Base-by-base conservation (phyloP, 2,888 invertebrate species). In the Theretra japonica region DNA sequence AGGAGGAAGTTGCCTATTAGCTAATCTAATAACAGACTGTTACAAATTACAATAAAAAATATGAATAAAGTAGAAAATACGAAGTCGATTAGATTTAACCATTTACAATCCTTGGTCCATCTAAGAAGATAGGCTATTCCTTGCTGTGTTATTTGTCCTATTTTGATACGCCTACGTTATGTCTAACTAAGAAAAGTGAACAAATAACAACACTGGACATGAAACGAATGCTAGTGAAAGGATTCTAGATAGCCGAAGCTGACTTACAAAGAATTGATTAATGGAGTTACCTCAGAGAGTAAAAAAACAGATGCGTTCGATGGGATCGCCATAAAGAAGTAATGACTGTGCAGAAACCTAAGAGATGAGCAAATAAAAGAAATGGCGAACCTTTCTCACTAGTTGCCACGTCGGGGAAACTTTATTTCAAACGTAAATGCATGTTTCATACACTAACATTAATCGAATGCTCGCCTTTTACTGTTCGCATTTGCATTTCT, bases 161-260 rank as follows among this genome's bases (percentile, higher is more conserved):
- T 65, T 41, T 65, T 76, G 57, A 41, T 48, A 23, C 17, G 15
- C 33, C n/a, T 15, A 11, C 23, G n/a, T 53, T 4, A 65, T 23
- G 59, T 28, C 15, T 17, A 65, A 6, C 48, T 41, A 48, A 65
- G n/a, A 65, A 65, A 65, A 65, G 17, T 65, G 41, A 23, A 48
- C 17, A 70, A 68, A 60, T 68, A 60, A 25, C 17, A 58, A 2
- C 25, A 17, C 41, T 69, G 6, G 25, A 30, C 33, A 56, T 30
- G 65, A 65, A 65, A 65, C 41, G 65, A 65, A 65, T 65, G 48
- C 33, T 21, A 69, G 28, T 69, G 57, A 69, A 69, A 56, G 57
- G 56, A 57, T 65, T 65, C 48, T 23, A 65, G 23, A 48, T 65
- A 65, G 15, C 33, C 53, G 30, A 33, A 21, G 6, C 21, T 57